Evolutionary conservation across 2,888 invertebrate species (phyloP), one percentile per base, ranked within the genome.

Genomic region (Plagiodera versicolora): DNA sequence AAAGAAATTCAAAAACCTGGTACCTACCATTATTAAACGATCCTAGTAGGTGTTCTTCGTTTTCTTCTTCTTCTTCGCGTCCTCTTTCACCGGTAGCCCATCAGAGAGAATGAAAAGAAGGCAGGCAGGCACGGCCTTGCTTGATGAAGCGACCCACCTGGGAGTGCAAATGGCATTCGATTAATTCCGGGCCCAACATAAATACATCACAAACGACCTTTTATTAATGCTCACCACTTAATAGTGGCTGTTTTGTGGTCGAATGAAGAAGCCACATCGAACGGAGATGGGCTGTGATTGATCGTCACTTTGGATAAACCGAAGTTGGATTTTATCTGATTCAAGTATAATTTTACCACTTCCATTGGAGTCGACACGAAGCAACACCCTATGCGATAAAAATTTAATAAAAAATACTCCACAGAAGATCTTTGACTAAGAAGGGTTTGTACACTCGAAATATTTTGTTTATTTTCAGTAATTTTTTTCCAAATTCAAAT

Each of bases 121-220:
- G 6, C 39, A n/a, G n/a, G n/a, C 3, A 14, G 39, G 17, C 28
- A 17, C 24, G 19, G 53, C 11, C 28, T 44, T 16, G 53, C 39
- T 28, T 77, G 77, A 78, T 71, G 73, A 69, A 72, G 67, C 76
- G 77, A 76, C 77, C 77, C 75, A 77, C 77, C 75, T 73, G 75
- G 72, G 68, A 70, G 75, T 72, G 70, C 73, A 73, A 77, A 77
- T 74, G 75, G 73, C 74, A 76, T 72, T 74, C 78, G 74, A 77
- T 78, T 78, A 76, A 77, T 77, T 74, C 68, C 70, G 64, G 64
- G 67, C 67, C 64, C 68, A 65, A 60, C 68, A 66, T 69, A 69
- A 71, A 69, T 69, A 71, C 70, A 69, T 74, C 68, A 69, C 66
- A 64, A 60, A 64, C 60, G 55, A 52, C 59, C 56, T 65, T 65